Evolutionary conservation across 1,140 invertebrate genomes (phyloP).

Genomic region (Drosophila kohkoa): DNA sequence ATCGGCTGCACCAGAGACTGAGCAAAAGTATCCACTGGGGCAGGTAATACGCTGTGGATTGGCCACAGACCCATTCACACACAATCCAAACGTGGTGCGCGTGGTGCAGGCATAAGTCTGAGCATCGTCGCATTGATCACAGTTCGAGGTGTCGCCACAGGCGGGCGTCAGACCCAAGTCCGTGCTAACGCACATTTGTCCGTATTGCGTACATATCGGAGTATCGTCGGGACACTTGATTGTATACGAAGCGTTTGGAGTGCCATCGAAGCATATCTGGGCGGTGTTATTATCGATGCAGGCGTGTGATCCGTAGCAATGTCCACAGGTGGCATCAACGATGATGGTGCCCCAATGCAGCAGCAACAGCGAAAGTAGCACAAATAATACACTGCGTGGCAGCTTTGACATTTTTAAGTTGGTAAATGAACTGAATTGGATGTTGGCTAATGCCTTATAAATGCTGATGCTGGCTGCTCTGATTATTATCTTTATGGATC

Average conservation of each 20-base stretch:
- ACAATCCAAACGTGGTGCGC: slow-evolving; percentile 48
- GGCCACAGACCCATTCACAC: slow-evolving; percentile 1
- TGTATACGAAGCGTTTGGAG: slow-evolving; percentile 5
- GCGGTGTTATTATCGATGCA: slow-evolving; percentile 54
- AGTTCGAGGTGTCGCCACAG: slow-evolving; percentile 60
- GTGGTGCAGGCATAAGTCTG: slow-evolving; percentile 64
- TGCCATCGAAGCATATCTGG: slow-evolving; percentile 54
- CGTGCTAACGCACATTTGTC: slow-evolving; percentile 36
- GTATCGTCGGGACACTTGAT: slow-evolving; percentile 29
- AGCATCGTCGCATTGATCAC: slow-evolving; percentile 33
- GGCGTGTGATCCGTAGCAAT: slow-evolving; percentile 47
- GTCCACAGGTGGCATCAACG: slow-evolving; percentile 58
- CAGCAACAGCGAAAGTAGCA: slow-evolving; percentile 23
- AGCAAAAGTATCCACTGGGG: slow-evolving; percentile 32
- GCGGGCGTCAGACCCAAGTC: neutral
- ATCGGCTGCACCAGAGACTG: neutral
- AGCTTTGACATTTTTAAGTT: slow-evolving; percentile 51
- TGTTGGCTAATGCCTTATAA: slow-evolving; percentile 58
- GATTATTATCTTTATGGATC: slow-evolving; percentile 56
- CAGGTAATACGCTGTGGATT: slow-evolving; percentile 20
- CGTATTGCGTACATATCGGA: slow-evolving; percentile 55
- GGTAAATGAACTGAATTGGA: slow-evolving; percentile 41
- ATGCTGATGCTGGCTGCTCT: slow-evolving; percentile 27
- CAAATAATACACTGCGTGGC: slow-evolving; percentile 25
- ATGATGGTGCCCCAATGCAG: neutral